phyloP scores from a whole-genome alignment of 1,140 invertebrate genomes.

The Dendroctonus ponderosae region DNA sequence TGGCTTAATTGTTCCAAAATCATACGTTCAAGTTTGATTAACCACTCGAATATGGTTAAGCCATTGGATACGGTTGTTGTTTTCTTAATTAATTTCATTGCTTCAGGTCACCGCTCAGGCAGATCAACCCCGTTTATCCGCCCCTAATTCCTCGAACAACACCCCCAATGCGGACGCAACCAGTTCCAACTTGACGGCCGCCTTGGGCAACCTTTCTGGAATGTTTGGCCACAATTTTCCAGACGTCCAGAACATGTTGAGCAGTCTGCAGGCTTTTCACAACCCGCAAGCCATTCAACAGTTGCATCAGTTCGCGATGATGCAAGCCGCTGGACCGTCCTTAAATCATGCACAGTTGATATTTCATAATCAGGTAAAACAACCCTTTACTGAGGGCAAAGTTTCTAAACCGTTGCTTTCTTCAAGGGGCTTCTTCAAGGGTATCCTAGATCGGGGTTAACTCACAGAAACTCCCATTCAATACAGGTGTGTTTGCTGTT shows the following conservation, averaged over 20 bases:
- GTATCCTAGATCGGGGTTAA: slow-evolving; percentile 46
- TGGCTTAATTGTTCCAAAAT: slow-evolving; percentile 23
- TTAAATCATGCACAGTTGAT: slow-evolving; percentile 70
- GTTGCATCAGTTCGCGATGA: slow-evolving; percentile 72
- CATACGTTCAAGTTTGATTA: slow-evolving; percentile 20
- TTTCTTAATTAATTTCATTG: slow-evolving; percentile 1
- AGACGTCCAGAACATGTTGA: slow-evolving; percentile 54
- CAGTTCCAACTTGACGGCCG: slow-evolving; percentile 60
- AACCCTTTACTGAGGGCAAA: background rate
- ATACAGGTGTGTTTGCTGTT: slow-evolving; percentile 49
- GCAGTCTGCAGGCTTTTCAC: slow-evolving; percentile 59
- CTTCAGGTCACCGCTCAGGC: slow-evolving; percentile 54
- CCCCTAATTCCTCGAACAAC: slow-evolving; percentile 55
- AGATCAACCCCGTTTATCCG: slow-evolving; percentile 55
- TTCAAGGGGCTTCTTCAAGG: slow-evolving; percentile 51
- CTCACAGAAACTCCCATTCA: slow-evolving; percentile 48
- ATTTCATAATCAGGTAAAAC: slow-evolving; percentile 73
- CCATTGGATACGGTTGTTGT: background rate
- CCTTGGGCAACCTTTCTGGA: slow-evolving; percentile 52
- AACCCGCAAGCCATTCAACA: slow-evolving; percentile 48
- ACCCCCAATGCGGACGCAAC: slow-evolving; percentile 53
- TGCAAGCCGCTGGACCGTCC: slow-evolving; percentile 57
- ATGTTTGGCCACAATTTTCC: slow-evolving; percentile 64
- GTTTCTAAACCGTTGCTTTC: slow-evolving; percentile 4
- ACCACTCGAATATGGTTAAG: background rate